Base-by-base conservation (phyloP, 2,888 invertebrate genomes). In the Microplitis manilae region DNA sequence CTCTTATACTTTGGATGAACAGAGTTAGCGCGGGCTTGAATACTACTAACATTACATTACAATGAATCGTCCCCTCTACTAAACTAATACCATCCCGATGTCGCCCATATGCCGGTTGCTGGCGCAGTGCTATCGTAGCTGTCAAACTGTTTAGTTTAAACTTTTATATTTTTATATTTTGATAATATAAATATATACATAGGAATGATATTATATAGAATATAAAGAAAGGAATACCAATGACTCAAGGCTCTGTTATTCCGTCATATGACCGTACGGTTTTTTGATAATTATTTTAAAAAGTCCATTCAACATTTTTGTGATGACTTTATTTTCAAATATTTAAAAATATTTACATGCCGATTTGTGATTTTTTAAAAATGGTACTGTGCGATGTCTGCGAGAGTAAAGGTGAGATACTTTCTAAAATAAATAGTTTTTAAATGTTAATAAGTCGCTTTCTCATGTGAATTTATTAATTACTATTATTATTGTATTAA, bases 381-480 rank as follows among this genome's bases (percentile, higher is more conserved):
- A 88, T 88, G 88, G 88, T 88, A 62, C 83, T 88, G 73, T 88
- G 88, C 81, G 88, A 88, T 84, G 87, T 87, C 79, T 88, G 87
- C 80, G 87, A 88, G 78, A 85, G 83, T 79, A 87, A 88, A 83
- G 85, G 85, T 85, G 79, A 82, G 82, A 68, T 50, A 50, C 50
- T 50, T 50, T 50, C 50, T 50, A 50, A 20, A 20, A 6, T 20
- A 64, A 64, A 20, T 64, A 64, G 20, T 17, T 64, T 64, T 64
- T 64, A 64, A 64, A 64, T 17, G 64, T 64, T 20, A 64, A 64
- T 64, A 20, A 64, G 20, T 64, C 20, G 64, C 9, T 20, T 64
- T 20, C 20, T 17, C 50, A 50, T 50, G 50, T 50, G 13, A 50
- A 50, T 50, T 50, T 50, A 50, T 50, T 50, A 50, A 50, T 50